Percentiles rank a stretch among this genome's conserved stretches.
Evolutionary conservation across 2,113 vertebrate species (phyloP).

Genomic region (Speoplatyrhinus poulsoni): DNA sequence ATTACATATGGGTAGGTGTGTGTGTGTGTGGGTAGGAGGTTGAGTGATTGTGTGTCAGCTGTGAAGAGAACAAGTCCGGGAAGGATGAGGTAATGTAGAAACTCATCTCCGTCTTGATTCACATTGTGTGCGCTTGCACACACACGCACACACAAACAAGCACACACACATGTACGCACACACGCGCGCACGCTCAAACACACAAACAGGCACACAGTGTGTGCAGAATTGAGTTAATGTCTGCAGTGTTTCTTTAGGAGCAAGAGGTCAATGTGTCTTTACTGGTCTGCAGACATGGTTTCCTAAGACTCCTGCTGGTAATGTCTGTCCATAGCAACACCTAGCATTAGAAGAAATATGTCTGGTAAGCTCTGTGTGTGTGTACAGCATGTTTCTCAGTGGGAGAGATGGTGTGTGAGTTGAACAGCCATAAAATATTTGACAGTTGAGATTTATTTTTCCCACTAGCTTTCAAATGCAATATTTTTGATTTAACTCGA

Average conservation of each 20-base stretch:
- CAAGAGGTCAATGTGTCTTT: constrained; percentile 4
- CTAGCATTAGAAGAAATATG: constrained; percentile 3
- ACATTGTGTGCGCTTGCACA: not conserved
- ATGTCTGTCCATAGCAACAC: constrained; percentile 14
- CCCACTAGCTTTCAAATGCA: too few species aligned
- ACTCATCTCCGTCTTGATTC: not conserved
- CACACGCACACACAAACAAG: constrained; percentile 1
- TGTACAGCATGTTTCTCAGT: not conserved
- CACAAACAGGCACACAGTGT: not conserved
- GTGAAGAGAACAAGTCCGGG: too few species aligned
- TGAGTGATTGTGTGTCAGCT: constrained; percentile 4
- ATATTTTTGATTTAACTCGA: too few species aligned
- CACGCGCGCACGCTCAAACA: not conserved
- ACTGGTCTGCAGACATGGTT: constrained; percentile 7
- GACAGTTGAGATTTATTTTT: too few species aligned
- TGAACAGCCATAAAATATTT: too few species aligned
- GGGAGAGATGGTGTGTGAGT: too few species aligned
- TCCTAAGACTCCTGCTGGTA: not conserved
- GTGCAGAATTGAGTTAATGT: constrained; percentile 9
- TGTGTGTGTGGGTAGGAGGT: not conserved
- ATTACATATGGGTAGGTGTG: constrained; percentile 2
- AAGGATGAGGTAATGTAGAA: not conserved
- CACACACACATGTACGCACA: not conserved
- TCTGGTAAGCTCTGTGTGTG: not conserved
- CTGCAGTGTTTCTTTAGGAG: constrained; percentile 48